Evolutionary conservation across 2,797 vertebrate species (phyloP), one percentile per base, ranked within the genome.

Genomic region (Hyperoplus lanceolatus): DNA sequence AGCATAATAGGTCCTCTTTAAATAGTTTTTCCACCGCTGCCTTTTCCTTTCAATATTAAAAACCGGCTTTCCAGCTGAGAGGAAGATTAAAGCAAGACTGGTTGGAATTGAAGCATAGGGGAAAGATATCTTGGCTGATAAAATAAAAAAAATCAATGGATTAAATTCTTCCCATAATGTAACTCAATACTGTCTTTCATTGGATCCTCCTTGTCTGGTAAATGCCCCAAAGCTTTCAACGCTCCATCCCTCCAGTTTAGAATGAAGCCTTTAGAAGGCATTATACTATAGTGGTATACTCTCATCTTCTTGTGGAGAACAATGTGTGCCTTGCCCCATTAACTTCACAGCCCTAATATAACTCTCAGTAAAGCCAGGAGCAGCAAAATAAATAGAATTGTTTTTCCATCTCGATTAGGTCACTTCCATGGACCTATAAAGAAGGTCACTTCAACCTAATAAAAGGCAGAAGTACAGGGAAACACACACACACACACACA

Each of bases 361-460:
- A 38, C 15, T 4, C 4, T 29, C 29, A 39, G 36, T 18, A 39
- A 61, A 73, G 58, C 1, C 0, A 48, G 11, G 36, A 29, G 29
- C 5, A 55, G 11, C 4, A 56, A 55, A 39, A 41, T 43, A 36
- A 29, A 29, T 29, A 29, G 29, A 29, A 29, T 29, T 29, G 29
- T 29, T 29, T 29, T 29, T 29, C 29, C 29, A 29, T 29, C 29
- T 29, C 29, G 29, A 29, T 29, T 29, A 29, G 29, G 29, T 29
- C 29, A 29, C 29, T 29, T 29, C 29, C 29, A 29, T 29, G 29
- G 29, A 29, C 29, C 29, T 29, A 29, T 29, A 29, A 29, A 29
- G 29, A 59, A 70, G 73, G 79, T 90, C 71, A 76, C 15, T 8
- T 53, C 6, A 75, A 81, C 75, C 81, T 84, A 56, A 62, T 13